Base-by-base conservation (phyloP, 1,140 invertebrate genomes). In the Panagrolaimus sp. region DNA sequence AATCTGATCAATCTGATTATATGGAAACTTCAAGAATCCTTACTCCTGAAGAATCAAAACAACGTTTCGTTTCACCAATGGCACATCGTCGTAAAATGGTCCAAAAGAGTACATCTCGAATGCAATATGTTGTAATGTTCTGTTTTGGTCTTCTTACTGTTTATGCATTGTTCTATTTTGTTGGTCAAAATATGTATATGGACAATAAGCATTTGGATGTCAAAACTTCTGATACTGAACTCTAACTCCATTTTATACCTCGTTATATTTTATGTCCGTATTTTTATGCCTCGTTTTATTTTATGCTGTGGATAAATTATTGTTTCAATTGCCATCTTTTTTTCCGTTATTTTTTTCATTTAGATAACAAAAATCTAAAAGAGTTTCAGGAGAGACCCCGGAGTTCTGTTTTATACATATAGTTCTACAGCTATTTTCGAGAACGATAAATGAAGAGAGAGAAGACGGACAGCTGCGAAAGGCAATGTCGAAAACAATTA, bases 401-500 rank as follows among this genome's bases (percentile, higher is more conserved):
- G 51, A 20, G 51, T 20, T 20, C 51, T 57, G 14, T n/a, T 23
- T 57, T 27, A 57, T 27, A 25, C n/a, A 27, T 25, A n/a, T 20
- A 9, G 16, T 11, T 5, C 47, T 14, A 48, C 47, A 23, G 20
- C 47, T 14, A 48, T 23, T 48, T 38, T 38, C 31, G 31, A 38
- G 31, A 27, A 57, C 9, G 20, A 25, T 14, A 57, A 57, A 16
- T 16, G 9, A 16, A 11, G 0, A 3, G 20, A 20, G 51, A 9
- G 20, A 25, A 20, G 51, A 57, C n/a, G n/a, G n/a, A n/a, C n/a
- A 27, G 51, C 27, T 57, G 51, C 51, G 20, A 57, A 57, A 57
- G 51, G 51, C 51, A 57, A 57, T 57, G 51, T 57, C 51, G 51
- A 57, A 57, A 57, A 57, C 51, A 57, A 57, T 57, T 57, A 57